phyloP scores from a whole-genome alignment of 2,888 invertebrate species.

The Ferdinandea cuprea region DNA sequence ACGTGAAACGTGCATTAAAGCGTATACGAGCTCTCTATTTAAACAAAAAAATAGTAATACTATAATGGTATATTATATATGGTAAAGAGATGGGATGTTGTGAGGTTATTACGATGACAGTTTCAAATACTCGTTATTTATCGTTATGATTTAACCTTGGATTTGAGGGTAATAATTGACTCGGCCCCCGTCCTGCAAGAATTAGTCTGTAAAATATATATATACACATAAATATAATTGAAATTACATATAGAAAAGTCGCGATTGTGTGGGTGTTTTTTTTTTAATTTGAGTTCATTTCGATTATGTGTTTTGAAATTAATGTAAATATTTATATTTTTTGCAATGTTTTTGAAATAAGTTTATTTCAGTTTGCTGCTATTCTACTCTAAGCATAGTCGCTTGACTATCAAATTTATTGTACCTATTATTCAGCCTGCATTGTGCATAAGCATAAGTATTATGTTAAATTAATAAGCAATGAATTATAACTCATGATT shows the following conservation, averaged over 20 bases:
- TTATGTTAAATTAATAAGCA: no score
- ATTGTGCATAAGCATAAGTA: no score
- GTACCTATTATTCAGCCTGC: no score
- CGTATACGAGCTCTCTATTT: background rate
- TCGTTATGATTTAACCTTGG: slow-evolving; percentile 78
- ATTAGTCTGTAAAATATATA: slow-evolving; percentile 81
- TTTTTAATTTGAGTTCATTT: slow-evolving; percentile 4
- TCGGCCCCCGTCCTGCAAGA: slow-evolving; percentile 83
- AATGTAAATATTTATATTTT: no score
- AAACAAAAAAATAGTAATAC: slow-evolving; percentile 3
- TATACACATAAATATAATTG: slow-evolving; percentile 50
- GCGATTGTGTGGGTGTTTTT: background rate
- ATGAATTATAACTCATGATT: no score
- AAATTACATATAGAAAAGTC: slow-evolving; percentile 9
- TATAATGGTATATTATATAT: no score
- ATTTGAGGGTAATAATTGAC: slow-evolving; percentile 81
- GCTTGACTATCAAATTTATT: no score
- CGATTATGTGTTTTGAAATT: background rate
- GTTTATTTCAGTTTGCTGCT: no score
- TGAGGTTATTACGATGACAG: slow-evolving; percentile 28
- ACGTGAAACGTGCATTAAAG: slow-evolving; percentile 33
- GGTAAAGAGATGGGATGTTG: slow-evolving; percentile 34
- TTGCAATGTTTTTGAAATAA: no score
- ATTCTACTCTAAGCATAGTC: no score
- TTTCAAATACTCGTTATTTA: slow-evolving; percentile 57